These are phyloP conservation scores for Craterocephalus amniculus DNA, from an alignment of 2,797 vertebrate genomes.

Conservation along the genomic window DNA sequence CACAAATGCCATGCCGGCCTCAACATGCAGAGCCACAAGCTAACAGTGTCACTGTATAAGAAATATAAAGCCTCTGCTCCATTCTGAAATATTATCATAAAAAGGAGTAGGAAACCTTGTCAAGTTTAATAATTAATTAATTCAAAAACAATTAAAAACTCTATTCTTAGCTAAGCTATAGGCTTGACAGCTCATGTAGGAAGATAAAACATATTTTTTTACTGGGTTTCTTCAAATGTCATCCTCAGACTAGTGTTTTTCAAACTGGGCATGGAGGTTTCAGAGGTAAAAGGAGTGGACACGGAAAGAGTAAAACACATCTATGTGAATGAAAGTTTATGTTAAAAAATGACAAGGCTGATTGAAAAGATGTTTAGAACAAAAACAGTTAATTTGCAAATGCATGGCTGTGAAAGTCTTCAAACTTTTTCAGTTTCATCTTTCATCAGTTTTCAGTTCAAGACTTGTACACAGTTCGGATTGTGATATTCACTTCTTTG, in stretches of 20 bases:
- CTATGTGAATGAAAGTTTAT: neutral
- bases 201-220: neutral
- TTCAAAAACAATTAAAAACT: too few species aligned
- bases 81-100: constrained; percentile 25
- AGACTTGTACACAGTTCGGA: too few species aligned
- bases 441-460: too few species aligned
- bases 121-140: neutral
- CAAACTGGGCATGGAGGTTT: neutral
- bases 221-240: neutral
- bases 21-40: constrained; percentile 59
- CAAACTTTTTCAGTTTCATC: too few species aligned
- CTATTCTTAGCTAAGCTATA: neutral
- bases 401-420: too few species aligned
- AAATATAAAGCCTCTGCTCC: neutral
- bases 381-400: too few species aligned
- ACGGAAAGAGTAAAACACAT: neutral
- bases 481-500: too few species aligned
- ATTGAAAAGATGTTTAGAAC: neutral
- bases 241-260: neutral
- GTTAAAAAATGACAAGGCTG: neutral
- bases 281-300: neutral
- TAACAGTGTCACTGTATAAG: constrained; percentile 3
- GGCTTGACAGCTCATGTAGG: neutral
- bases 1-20: constrained; percentile 70
- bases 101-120: constrained; percentile 5